phyloP scores from a whole-genome alignment of 2,113 vertebrate species.

The Colius striatus region DNA sequence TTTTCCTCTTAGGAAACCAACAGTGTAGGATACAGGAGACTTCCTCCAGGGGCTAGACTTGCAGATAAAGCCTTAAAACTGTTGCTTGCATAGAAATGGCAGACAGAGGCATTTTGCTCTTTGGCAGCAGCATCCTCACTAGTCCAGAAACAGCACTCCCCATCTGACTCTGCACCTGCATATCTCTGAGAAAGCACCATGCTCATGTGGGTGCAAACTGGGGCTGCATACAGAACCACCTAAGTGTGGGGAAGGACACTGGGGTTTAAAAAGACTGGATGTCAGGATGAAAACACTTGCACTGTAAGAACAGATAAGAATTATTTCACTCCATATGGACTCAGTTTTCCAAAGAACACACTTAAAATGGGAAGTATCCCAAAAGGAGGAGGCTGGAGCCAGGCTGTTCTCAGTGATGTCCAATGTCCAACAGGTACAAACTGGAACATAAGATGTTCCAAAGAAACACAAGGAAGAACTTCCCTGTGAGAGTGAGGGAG shows the following conservation, averaged over 20 bases:
- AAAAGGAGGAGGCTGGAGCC: neutral
- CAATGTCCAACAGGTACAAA: no score
- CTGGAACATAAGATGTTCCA: no score
- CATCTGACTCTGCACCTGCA: neutral
- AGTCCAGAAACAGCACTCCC: neutral
- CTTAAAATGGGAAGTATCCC: neutral
- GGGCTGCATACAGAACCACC: neutral
- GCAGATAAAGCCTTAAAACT: neutral
- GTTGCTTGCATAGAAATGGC: neutral
- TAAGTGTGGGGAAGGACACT: neutral
- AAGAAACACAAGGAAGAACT: no score
- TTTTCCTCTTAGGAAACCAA: neutral
- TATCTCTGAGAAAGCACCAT: neutral
- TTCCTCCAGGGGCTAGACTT: rapidly evolving
- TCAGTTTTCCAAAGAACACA: neutral
- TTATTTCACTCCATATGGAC: neutral
- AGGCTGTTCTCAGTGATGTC: no score
- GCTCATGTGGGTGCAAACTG: rapidly evolving
- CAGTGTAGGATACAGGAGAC: neutral
- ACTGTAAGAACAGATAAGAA: neutral
- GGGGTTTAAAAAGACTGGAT: neutral
- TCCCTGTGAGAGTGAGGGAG: no score
- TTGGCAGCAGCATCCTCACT: neutral
- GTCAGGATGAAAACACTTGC: neutral
- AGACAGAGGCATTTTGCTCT: neutral